Evolutionary conservation across 1,140 invertebrate species (phyloP).

Genomic region (Bombyx mandarina): DNA sequence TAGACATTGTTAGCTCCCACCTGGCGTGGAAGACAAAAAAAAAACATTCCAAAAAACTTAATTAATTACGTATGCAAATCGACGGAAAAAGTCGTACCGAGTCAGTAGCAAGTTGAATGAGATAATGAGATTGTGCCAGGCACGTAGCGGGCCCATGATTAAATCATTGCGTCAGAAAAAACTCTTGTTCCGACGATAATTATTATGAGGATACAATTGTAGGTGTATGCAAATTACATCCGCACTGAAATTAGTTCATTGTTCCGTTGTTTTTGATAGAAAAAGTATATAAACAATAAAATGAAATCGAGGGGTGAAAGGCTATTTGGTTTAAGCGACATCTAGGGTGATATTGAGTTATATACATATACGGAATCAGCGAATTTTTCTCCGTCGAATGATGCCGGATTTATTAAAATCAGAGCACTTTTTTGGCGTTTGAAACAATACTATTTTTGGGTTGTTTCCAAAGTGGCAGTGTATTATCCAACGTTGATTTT

Average conservation of each 20-base stretch:
- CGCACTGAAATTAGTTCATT: not conserved
- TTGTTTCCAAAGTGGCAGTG: too few species aligned
- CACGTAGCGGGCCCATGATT: slow-evolving; percentile 40
- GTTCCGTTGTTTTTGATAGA: too few species aligned
- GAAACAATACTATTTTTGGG: too few species aligned
- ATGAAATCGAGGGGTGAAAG: too few species aligned
- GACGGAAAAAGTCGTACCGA: slow-evolving; percentile 42
- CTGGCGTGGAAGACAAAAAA: slow-evolving; percentile 28
- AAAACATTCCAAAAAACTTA: slow-evolving; percentile 48
- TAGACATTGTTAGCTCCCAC: slow-evolving; percentile 22
- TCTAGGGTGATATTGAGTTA: too few species aligned
- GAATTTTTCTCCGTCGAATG: too few species aligned
- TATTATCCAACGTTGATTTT: too few species aligned
- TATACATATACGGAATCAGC: too few species aligned
- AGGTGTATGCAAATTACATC: not conserved
- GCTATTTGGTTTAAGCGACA: too few species aligned
- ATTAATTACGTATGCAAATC: slow-evolving; percentile 63
- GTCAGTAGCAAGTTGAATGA: slow-evolving; percentile 23
- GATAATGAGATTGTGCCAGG: slow-evolving; percentile 52
- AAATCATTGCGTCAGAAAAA: slow-evolving; percentile 48
- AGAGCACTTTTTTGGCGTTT: too few species aligned
- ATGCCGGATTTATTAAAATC: too few species aligned
- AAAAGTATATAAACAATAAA: too few species aligned
- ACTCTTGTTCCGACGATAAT: slow-evolving; percentile 21
- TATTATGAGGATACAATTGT: not conserved